Percentiles rank a stretch among this genome's conserved stretches.
Evolutionary conservation across 2,888 invertebrate genomes (phyloP).

Genomic region (Cinara cedri): DNA sequence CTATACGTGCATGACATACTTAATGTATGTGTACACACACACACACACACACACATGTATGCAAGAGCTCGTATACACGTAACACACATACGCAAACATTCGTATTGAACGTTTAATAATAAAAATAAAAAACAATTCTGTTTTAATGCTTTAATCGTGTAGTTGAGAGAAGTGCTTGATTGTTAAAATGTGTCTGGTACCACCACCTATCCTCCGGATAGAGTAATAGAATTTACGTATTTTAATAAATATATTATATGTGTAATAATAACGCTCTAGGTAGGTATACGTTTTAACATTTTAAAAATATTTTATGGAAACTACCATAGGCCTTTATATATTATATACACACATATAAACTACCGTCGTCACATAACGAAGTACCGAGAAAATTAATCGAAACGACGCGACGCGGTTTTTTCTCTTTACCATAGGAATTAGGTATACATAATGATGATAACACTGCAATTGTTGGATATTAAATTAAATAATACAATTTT

Average conservation of each 20-base stretch:
- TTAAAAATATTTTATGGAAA: neutral
- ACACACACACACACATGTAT: neutral
- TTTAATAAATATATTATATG: neutral
- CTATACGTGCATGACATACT: slow-evolving; percentile 44
- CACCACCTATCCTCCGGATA: neutral
- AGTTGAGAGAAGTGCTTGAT: neutral
- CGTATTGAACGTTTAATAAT: slow-evolving; percentile 24
- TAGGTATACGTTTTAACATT: neutral
- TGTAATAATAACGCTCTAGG: neutral
- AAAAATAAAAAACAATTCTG: neutral
- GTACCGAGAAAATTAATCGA: neutral
- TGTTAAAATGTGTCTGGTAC: neutral
- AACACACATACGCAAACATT: neutral
- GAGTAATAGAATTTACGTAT: neutral
- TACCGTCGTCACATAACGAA: neutral
- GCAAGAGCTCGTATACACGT: neutral
- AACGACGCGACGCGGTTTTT: no score
- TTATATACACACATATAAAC: no score
- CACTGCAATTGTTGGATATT: no score
- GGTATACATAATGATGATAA: no score
- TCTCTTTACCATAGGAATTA: no score
- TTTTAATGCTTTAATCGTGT: neutral
- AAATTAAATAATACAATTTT: no score
- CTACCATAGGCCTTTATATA: neutral
- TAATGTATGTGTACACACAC: neutral